Evolutionary conservation across 53 echinoderm and acorn worm genomes (phyloP), one percentile per base, ranked within the genome.

Genomic region (Arbacia lixula): DNA sequence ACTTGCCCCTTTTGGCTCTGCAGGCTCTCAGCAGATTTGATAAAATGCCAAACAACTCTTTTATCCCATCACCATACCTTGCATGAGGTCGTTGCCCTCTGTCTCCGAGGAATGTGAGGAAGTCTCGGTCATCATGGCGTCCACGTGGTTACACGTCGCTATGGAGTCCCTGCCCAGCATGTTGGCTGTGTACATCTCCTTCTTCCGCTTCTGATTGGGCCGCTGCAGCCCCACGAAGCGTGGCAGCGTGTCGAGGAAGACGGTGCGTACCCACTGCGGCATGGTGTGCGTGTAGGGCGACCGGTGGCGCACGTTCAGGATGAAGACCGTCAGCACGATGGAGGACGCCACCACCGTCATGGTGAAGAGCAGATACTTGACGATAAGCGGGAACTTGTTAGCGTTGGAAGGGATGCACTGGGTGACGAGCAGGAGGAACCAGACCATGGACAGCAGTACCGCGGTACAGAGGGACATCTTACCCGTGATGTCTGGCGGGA

Each of bases 381-480:
- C 94, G 32, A 98, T 98, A 12, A 98, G 90, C 14, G 98, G 98
- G 33, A 92, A 87, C 54, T 92, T 94, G 60, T 87, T 90, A 8
- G 94, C 91, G 61, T 91, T 98, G 30, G 98, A 87, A 8, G 98
- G 98, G n/a, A 98, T 98, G 34, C 87, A 64, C 35, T 98, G 94
- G 16, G 92, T 92, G 22, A 98, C 90, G 1, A 98, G 89, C 12
- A 98, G 84, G 12, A 98, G 84, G 34, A 98, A 98, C 91, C 91
- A 91, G 5, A 89, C 88, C 93, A 98, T 91, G 24, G 98, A 94
- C 24, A 98, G 94, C 36, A 98, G 88, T 39, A 98, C 91, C 8
- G 92, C 88, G 57, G 91, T 98, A 60, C 98, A 98, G 2, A 98
- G 90, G 1, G 94, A 87, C 94, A 98, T 98, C 76, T 98, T 98